A percentile compares a stretch with the other conserved stretches of the same genome.
phyloP scores from a whole-genome alignment of 2,113 vertebrate genomes.

The Coturnix japonica region DNA sequence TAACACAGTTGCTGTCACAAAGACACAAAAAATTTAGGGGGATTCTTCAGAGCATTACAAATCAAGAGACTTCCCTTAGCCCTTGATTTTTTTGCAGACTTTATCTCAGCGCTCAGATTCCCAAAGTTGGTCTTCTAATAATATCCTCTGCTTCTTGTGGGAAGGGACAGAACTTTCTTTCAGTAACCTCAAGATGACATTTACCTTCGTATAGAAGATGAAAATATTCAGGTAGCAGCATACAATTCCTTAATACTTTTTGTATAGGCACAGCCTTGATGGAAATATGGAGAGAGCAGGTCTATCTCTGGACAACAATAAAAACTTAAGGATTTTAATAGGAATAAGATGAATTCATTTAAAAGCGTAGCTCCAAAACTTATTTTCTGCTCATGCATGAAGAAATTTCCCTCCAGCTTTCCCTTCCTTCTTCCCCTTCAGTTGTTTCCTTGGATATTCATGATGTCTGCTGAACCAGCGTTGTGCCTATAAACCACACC shows the following conservation, averaged over 20 bases:
- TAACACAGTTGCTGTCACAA: neutral
- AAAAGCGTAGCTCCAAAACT: neutral
- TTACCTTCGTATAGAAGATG: neutral
- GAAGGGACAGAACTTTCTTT: neutral
- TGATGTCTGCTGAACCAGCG: neutral
- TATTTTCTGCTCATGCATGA: neutral
- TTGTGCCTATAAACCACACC: neutral
- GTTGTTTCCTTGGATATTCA: neutral
- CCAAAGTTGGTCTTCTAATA: neutral
- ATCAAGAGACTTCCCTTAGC: neutral
- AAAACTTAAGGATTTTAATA: neutral
- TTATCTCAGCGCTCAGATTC: neutral
- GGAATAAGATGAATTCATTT: neutral
- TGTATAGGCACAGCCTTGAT: neutral
- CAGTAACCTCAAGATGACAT: neutral
- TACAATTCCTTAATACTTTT: neutral
- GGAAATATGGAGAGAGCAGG: neutral
- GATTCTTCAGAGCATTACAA: neutral
- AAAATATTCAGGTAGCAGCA: neutral
- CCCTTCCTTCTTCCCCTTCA: neutral
- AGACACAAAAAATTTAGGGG: neutral
- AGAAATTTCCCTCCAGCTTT: neutral
- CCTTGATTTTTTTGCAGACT: neutral
- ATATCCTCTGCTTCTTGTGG: neutral
- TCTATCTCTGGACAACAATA: neutral